Conservation (phyloP, 2,113 vertebrate genomes). For the Elaphurus davidianus region DNA sequence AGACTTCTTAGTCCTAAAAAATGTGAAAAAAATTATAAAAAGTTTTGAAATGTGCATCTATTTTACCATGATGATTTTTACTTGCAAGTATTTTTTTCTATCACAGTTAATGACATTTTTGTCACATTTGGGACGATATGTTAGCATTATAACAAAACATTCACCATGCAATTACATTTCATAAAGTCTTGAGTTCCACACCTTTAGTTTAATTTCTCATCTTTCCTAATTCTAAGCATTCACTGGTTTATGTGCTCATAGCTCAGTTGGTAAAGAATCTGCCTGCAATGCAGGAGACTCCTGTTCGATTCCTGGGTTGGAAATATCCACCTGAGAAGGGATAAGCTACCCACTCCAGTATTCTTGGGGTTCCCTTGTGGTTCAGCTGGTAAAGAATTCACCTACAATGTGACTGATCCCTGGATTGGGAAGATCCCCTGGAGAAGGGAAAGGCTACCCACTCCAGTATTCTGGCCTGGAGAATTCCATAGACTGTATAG, state of each 20-base stretch:
- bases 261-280: neutral
- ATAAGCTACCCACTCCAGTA: neutral
- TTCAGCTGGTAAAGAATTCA: neutral
- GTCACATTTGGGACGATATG: neutral
- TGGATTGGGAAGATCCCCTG: neutral
- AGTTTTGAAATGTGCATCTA: neutral
- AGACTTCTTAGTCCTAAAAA: neutral
- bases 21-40: neutral
- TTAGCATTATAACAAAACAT: neutral
- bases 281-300: neutral
- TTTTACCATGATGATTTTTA: neutral
- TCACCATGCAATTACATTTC: neutral
- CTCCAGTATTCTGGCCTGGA: neutral
- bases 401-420: neutral
- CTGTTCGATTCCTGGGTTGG: neutral
- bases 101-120: neutral
- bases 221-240: neutral
- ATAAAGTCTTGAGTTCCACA: neutral
- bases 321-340: neutral
- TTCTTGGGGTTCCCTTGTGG: neutral
- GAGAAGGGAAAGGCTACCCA: neutral
- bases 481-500: neutral
- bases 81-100: constrained; percentile 18
- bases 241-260: neutral
- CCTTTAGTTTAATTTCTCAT: neutral